Base-by-base conservation (phyloP, 2,888 invertebrate species). In the Sipha maydis region DNA sequence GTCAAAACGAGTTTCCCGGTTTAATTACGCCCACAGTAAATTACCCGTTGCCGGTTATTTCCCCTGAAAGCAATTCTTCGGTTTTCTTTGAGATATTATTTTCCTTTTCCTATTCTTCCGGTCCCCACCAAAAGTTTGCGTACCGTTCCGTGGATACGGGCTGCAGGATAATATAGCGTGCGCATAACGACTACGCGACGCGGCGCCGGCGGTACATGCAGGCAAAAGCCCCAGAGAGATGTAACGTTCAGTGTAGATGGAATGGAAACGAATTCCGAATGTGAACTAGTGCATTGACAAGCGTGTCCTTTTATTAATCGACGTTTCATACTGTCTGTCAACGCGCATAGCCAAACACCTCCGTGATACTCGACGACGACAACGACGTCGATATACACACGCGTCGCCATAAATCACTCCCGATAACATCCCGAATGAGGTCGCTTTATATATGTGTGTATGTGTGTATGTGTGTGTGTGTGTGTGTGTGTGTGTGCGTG, bases 321-420 rank as follows among this genome's bases (percentile, higher is more conserved):
- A 86, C 86, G 61, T 86, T 80, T 79, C 79, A 56, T 56, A 73
- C 79, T 80, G 79, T 86, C 79, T 86, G 71, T 80, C 79, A 79
- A 19, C 78, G 11, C 77, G 77, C 21, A 25, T 71, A 77, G 67
- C 48, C 85, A 61, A 76, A 85, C 85, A 67, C 78, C 78, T 78
- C 34, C 56, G 48, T 76, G 61, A 78, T 69, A 79, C 85, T 71
- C 38, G 38, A 71, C 85, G 48, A 41, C 67, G 67, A 4, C 56
- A 1, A 25, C 61, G 8, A 48, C 48, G 61, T 25, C 56, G 61
- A 61, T 67, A 69, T 56, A 71, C 69, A 19, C 8, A 14, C 38
- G 67, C 38, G 69, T 78, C 73, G 56, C 79, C 79, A 86, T 86
- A 86, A 86, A 86, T 86, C 86, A 86, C 86, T 73, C 71, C 71